phyloP scores from a whole-genome alignment of 2,113 vertebrate species.

The Hystrix cristata region DNA sequence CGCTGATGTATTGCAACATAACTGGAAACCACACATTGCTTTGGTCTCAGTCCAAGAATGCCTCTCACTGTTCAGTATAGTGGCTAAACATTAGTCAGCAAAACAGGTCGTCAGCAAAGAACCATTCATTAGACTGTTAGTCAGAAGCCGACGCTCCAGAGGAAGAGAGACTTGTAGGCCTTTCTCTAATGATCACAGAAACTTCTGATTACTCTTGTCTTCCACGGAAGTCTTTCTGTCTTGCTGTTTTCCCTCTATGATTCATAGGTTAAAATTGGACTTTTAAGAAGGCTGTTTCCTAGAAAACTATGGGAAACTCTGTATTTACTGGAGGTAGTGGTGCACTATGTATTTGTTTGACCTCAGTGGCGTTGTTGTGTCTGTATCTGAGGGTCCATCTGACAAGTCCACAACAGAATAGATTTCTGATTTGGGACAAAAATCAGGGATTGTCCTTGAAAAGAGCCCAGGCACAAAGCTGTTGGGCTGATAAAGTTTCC shows the following conservation, averaged over 20 bases:
- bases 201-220: not conserved
- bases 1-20: not conserved
- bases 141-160: not conserved
- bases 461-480: not conserved
- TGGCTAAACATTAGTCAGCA: not conserved
- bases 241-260: constrained; percentile 26
- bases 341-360: not conserved
- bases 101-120: not conserved
- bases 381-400: not conserved
- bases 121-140: not conserved
- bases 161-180: not conserved
- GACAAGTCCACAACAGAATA: not conserved
- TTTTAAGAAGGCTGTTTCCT: not conserved
- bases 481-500: not conserved
- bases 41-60: not conserved
- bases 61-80: not conserved
- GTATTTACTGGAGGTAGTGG: not conserved
- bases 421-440: not conserved
- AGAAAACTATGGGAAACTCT: not conserved
- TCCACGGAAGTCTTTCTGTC: not conserved
- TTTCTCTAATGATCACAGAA: not conserved
- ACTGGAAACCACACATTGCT: not conserved
- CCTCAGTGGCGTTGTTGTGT: not conserved
- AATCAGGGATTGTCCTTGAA: not conserved
- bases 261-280: not conserved